Evolutionary conservation across 2,888 invertebrate species (phyloP).

Genomic region (Scrobipalpa atriplicella): DNA sequence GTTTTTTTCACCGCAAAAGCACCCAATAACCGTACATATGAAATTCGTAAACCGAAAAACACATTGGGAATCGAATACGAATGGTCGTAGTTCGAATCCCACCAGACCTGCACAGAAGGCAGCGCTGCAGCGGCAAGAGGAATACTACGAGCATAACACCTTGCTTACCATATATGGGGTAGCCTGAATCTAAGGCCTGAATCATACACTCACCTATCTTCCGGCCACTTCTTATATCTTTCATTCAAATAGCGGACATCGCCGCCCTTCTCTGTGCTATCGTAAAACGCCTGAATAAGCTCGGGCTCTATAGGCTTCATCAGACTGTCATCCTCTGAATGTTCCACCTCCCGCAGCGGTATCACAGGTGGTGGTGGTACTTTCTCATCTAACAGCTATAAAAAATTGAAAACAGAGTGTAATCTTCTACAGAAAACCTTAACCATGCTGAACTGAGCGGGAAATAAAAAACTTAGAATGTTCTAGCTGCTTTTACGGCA

Average conservation of each 20-base stretch:
- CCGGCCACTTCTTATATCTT: slow-evolving; percentile 76
- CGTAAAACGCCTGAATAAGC: slow-evolving; percentile 68
- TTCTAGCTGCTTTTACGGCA: too few relatives aligned
- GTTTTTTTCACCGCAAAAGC: too few relatives aligned
- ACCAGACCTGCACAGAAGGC: too few relatives aligned
- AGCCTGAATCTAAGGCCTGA: neutral
- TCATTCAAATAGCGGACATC: slow-evolving; percentile 72
- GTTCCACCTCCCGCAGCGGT: slow-evolving; percentile 47
- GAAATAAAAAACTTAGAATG: too few relatives aligned
- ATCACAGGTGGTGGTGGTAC: slow-evolving; percentile 48
- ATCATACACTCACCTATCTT: slow-evolving; percentile 66
- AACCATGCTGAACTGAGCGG: too few relatives aligned
- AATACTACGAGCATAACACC: too few relatives aligned
- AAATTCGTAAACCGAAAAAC: too few relatives aligned
- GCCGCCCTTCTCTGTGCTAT: slow-evolving; percentile 74
- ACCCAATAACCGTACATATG: too few relatives aligned
- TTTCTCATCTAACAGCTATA: slow-evolving; percentile 25
- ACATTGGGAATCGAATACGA: too few relatives aligned
- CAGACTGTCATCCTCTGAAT: slow-evolving; percentile 52
- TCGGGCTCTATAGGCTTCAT: slow-evolving; percentile 81
- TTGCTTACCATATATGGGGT: neutral
- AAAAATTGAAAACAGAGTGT: neutral
- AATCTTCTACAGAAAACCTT: neutral
- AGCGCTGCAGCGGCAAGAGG: too few relatives aligned
- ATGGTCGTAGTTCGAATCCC: too few relatives aligned